A percentile compares a stretch with the other conserved stretches of the same genome.
These are phyloP conservation scores for Panopea generosa DNA, from an alignment of 2,888 invertebrate genomes.

Conservation along the genomic window DNA sequence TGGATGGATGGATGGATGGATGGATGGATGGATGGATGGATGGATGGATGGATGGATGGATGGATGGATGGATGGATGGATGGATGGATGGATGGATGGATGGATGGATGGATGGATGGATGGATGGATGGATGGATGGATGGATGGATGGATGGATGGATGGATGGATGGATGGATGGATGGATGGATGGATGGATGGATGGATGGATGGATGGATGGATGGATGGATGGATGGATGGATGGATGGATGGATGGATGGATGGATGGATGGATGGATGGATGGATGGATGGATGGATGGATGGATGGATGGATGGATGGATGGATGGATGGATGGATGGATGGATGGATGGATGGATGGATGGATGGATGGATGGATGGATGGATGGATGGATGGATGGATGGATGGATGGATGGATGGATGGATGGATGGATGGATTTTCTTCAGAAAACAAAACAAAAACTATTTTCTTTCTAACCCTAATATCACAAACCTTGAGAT, in stretches of 20 bases:
- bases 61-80: constrained; percentile 2
- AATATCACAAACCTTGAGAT: no score
- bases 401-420: no score
- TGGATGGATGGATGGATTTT: no score
- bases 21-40: no score
- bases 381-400: no score
- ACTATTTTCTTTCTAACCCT: no score
- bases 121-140: constrained; percentile 8
- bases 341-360: no score
- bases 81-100: constrained; percentile 3
- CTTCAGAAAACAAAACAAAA: no score
- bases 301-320: constrained; percentile 20
- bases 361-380: no score
- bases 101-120: constrained; percentile 7
- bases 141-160: constrained; percentile 1
- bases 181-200: constrained; percentile 20
- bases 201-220: constrained; percentile 20
- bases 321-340: constrained; percentile 20
- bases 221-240: constrained; percentile 20
- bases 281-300: constrained; percentile 20
- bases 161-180: constrained; percentile 12
- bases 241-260: constrained; percentile 20
- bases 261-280: constrained; percentile 20
- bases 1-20: no score
- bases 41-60: constrained; percentile 5